A percentile compares a stretch with the other conserved stretches of the same genome.
These are phyloP conservation scores for Cinclus cinclus DNA, from an alignment of 2,113 vertebrate genomes.

Conservation along the genomic window DNA sequence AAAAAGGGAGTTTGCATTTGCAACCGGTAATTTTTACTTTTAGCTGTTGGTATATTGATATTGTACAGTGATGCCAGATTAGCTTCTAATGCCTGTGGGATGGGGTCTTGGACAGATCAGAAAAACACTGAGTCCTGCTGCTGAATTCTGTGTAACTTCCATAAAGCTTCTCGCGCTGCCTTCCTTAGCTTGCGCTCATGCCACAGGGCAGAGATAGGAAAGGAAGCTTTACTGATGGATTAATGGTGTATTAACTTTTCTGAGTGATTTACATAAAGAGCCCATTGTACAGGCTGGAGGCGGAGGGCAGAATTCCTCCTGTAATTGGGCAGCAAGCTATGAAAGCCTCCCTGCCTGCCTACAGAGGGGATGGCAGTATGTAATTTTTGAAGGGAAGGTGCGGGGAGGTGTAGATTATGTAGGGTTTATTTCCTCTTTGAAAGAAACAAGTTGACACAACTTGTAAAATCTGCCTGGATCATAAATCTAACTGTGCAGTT, in stretches of 20 bases:
- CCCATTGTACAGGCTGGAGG: constrained; percentile 51
- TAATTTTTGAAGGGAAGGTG: constrained; percentile 1
- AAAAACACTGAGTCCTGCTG: not conserved
- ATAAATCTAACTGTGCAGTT: not conserved
- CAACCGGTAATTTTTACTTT: not conserved
- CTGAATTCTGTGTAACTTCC: not conserved
- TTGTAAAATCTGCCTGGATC: not conserved
- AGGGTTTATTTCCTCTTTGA: not conserved
- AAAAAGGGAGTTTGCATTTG: not conserved
- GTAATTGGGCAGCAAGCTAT: constrained; percentile 47
- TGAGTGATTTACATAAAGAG: constrained; percentile 73
- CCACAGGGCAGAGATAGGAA: not conserved
- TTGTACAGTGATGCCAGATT: not conserved
- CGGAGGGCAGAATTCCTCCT: constrained; percentile 45
- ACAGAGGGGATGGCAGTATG: not conserved
- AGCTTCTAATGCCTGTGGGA: not conserved
- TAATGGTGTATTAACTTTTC: constrained; percentile 60
- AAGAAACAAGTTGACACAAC: not conserved
- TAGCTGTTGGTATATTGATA: not conserved
- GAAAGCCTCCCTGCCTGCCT: constrained; percentile 46
- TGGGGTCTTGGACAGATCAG: not conserved
- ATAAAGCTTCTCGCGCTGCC: not conserved
- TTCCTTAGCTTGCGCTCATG: not conserved
- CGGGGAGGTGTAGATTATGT: not conserved
- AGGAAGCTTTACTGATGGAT: constrained; percentile 14